Evolutionary conservation across 2,888 invertebrate genomes (phyloP).

Genomic region (Scrobipalpa atriplicella): DNA sequence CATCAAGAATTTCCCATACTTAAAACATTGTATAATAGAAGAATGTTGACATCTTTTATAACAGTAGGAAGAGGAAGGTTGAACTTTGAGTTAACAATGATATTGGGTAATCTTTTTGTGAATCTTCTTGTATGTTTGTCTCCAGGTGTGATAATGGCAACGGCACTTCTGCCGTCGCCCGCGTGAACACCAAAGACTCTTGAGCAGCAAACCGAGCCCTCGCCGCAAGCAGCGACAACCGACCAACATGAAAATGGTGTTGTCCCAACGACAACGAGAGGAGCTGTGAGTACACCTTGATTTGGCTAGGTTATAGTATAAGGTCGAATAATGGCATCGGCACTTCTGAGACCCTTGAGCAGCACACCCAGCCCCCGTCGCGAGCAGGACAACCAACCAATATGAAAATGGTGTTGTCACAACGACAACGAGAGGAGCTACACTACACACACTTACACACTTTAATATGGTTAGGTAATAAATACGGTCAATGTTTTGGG

Average conservation of each 20-base stretch:
- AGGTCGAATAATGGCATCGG: constrained; percentile 82
- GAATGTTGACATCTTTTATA: constrained; percentile 9
- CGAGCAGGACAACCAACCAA: constrained; percentile 79
- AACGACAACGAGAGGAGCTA: constrained; percentile 99
- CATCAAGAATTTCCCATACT: constrained; percentile 21
- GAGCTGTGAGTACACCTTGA: constrained; percentile 93
- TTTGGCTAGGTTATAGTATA: constrained; percentile 28
- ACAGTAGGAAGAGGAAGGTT: constrained; percentile 15
- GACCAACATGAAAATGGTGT: constrained; percentile 98
- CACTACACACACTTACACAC: constrained; percentile 83
- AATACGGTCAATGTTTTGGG: neutral
- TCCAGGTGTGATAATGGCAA: constrained; percentile 80
- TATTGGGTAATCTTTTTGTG: neutral
- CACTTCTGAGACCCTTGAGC: constrained; percentile 69
- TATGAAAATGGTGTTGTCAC: constrained; percentile 99
- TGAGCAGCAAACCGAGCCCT: constrained; percentile 70
- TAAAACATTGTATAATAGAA: neutral
- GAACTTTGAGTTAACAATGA: neutral
- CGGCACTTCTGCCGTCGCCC: constrained; percentile 71
- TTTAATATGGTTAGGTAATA: constrained; percentile 31
- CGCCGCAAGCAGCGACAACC: constrained; percentile 65
- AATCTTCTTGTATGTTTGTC: constrained; percentile 37
- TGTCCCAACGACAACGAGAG: constrained; percentile 99
- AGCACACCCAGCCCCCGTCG: constrained; percentile 69
- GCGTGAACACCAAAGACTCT: constrained; percentile 74